These are phyloP conservation scores for Amazona guildingii DNA, from an alignment of 2,113 vertebrate genomes.

Conservation along the genomic window DNA sequence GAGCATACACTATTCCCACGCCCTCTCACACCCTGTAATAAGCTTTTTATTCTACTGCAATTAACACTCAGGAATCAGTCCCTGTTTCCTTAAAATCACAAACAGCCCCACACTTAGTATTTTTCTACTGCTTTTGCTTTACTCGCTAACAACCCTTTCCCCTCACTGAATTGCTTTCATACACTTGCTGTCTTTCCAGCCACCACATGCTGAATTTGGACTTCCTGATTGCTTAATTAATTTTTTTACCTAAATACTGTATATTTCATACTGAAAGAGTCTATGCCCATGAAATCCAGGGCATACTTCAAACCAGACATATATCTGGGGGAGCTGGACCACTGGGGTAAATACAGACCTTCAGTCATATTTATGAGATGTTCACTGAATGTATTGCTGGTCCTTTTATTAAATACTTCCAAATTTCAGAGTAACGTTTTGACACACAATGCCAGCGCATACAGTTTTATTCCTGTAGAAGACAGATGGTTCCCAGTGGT, in stretches of 20 bases:
- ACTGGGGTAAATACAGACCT: background rate
- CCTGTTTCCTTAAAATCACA: conserved; percentile 23
- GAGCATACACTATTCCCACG: background rate
- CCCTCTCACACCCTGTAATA: conserved; percentile 39
- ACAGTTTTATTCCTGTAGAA: background rate
- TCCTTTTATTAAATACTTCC: background rate
- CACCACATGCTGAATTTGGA: conserved; percentile 9
- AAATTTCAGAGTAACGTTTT: background rate
- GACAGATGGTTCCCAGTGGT: background rate
- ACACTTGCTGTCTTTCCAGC: background rate
- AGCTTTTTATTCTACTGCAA: conserved; percentile 27
- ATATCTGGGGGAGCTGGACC: background rate
- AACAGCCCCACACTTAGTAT: background rate
- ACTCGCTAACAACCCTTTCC: background rate
- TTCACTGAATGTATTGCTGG: background rate
- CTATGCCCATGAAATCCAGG: conserved; percentile 13
- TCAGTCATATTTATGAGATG: background rate
- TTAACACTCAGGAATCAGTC: conserved; percentile 19
- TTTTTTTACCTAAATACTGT: background rate
- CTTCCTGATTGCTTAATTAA: conserved; percentile 24
- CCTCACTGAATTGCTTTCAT: conserved; percentile 18
- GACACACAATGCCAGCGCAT: background rate
- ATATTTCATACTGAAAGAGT: conserved; percentile 13
- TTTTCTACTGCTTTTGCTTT: background rate
- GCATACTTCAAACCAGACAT: background rate